Base-by-base conservation (phyloP, 2,113 vertebrate species). In the Zingel zingel region DNA sequence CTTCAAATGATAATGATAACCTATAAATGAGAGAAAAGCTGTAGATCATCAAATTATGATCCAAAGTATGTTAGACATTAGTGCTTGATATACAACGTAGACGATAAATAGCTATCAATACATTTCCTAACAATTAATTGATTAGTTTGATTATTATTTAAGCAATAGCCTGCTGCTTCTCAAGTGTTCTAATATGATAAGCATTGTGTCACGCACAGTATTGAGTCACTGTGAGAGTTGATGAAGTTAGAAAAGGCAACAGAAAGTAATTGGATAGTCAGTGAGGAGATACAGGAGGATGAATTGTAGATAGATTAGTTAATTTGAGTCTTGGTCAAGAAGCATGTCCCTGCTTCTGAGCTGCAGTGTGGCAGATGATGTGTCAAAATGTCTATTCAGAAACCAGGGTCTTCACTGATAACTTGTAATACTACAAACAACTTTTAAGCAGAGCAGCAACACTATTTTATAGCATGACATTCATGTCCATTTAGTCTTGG, bases 401-500 rank as follows among this genome's bases (percentile, higher is more conserved):
- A 57, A 50, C 7, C 36, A n/a, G 15, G 51, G 23, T 51, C 58
- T 9, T 27, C 47, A 65, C 11, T 76, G 57, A 77, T 73, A 54
- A 43, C 50, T 65, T 53, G 7, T 25, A 63, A 64, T 48, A n/a
- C 11, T 27, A 64, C 48, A 21, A 79, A 79, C 6, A 71, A 79
- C 53, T 73, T 81, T 79, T 72, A 74, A 48, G 66, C 54, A 51
- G 53, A 86, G 71, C 66, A 61, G 45, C 70, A 67, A 30, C 67
- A 57, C 56, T 27, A 16, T 70, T 74, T 79, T 27, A 79, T 25
- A 51, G n/a, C 45, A 36, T 81, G 77, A 76, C 79, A 83, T 76
- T 86, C 63, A 76, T 54, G 61, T 83, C 51, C 43, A 74, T 86
- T 79, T 65, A 82, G 74, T 83, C 63, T 62, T 74, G 77, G 66